Evolutionary conservation across 1,140 invertebrate species (phyloP).

Genomic region (Drosophila ogumai): DNA sequence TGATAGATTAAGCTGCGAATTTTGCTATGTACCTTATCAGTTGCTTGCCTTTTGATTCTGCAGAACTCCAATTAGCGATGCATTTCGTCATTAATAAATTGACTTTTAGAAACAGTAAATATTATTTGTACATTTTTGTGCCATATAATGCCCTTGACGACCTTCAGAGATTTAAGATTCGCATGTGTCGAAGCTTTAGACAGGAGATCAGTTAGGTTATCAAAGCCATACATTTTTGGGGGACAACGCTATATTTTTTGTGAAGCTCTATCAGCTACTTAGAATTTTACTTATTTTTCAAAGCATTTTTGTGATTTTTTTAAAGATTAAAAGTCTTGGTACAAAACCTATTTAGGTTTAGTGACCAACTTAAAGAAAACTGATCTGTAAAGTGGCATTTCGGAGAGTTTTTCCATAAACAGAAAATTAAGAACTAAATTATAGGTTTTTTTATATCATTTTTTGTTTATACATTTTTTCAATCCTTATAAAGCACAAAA

Average conservation of each 20-base stretch:
- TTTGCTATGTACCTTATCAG: neutral
- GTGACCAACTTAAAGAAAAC: neutral
- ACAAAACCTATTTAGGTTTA: neutral
- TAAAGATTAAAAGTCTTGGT: too few relatives aligned
- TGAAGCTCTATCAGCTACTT: neutral
- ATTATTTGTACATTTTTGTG: neutral
- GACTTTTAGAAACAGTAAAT: neutral
- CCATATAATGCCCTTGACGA: neutral
- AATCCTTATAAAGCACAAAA: too few relatives aligned
- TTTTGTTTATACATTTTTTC: too few relatives aligned
- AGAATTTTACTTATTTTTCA: conserved; percentile 1
- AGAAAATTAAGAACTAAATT: neutral
- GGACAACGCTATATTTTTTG: neutral
- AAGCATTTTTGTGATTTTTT: neutral
- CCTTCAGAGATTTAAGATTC: neutral
- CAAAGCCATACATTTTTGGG: neutral
- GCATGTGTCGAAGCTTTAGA: neutral
- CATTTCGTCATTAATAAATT: neutral
- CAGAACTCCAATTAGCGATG: neutral
- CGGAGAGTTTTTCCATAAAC: neutral
- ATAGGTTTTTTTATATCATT: too few relatives aligned
- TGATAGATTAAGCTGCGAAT: neutral
- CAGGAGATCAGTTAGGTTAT: neutral
- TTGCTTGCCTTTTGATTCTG: neutral
- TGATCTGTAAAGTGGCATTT: neutral